These are phyloP conservation scores for Fissipunctia ypsillon DNA, from an alignment of 2,888 invertebrate species.

Conservation along the genomic window DNA sequence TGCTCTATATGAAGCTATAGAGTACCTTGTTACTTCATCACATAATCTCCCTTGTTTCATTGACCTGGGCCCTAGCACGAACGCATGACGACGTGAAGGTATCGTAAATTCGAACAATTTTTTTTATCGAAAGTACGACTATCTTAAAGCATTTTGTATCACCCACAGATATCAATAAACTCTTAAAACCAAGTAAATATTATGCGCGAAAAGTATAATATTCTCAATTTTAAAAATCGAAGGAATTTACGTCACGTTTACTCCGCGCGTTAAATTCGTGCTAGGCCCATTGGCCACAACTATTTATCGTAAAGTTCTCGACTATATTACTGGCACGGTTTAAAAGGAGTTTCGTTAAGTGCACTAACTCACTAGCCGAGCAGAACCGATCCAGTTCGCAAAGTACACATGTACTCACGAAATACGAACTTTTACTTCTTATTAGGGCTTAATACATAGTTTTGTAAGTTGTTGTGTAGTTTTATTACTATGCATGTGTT, in stretches of 20 bases:
- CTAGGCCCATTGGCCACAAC: neutral
- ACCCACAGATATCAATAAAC: too few relatives aligned
- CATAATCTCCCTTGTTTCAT: neutral
- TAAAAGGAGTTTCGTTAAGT: slow-evolving; percentile 56
- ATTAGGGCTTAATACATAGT: too few relatives aligned
- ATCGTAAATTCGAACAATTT: neutral
- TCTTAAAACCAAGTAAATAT: neutral
- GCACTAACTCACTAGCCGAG: slow-evolving; percentile 55
- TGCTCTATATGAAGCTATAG: neutral
- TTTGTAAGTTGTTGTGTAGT: too few relatives aligned
- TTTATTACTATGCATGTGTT: too few relatives aligned
- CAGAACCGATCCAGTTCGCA: slow-evolving; percentile 61
- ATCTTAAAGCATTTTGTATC: neutral
- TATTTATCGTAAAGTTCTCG: slow-evolving; percentile 38
- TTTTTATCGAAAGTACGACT: neutral
- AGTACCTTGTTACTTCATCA: neutral
- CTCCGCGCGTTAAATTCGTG: too few relatives aligned
- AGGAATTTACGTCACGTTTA: neutral
- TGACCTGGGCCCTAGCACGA: neutral
- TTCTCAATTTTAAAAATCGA: neutral
- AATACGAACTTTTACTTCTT: slow-evolving; percentile 44
- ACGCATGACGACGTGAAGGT: neutral
- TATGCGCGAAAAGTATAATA: neutral
- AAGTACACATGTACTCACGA: slow-evolving; percentile 54
- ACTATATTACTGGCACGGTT: slow-evolving; percentile 31